Conservation (phyloP, 30 jellyfish, hydroid and myxozoan species). For the Aurelia aurita region DNA sequence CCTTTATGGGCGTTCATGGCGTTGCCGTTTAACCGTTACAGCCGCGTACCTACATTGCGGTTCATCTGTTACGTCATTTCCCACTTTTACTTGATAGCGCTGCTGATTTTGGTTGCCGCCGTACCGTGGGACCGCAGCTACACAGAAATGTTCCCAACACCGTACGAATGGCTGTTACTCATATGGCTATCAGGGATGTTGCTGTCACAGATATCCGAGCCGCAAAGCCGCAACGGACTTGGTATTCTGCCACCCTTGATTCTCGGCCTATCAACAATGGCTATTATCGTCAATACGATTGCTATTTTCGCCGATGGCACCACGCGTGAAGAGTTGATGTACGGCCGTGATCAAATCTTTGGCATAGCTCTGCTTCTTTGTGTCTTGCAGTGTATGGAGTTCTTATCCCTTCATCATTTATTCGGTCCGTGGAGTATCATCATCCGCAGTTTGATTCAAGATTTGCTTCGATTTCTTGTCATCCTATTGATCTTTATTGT, state of each 20-base stretch:
- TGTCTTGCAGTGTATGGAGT: constrained; percentile 87
- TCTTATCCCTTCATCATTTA: constrained; percentile 89
- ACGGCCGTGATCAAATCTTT: constrained; percentile 89
- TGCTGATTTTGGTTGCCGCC: constrained; percentile 77
- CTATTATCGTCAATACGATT: constrained; percentile 62
- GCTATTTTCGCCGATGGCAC: constrained; percentile 70
- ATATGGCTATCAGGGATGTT: constrained; percentile 92
- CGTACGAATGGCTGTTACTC: constrained; percentile 86
- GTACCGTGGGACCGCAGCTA: constrained; percentile 98
- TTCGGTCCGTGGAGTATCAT: constrained; percentile 98
- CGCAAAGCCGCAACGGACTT: constrained; percentile 85
- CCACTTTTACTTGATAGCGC: constrained; percentile 76
- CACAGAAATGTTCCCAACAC: constrained; percentile 84
- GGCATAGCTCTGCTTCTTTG: constrained; percentile 80
- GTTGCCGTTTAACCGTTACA: constrained; percentile 88
- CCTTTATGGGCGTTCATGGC: constrained; percentile 98
- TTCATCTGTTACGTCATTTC: constrained; percentile 91
- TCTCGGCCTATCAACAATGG: constrained; percentile 74
- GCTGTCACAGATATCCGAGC: constrained; percentile 88
- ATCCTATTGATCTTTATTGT: constrained; percentile 83
- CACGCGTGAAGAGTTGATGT: constrained; percentile 85
- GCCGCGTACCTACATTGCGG: constrained; percentile 92
- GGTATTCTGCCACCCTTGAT: constrained; percentile 79
- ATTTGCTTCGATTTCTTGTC: constrained; percentile 83
- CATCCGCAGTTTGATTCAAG: constrained; percentile 86